phyloP scores from a whole-genome alignment of 1,140 invertebrate genomes.

The Drosophila willistoni region DNA sequence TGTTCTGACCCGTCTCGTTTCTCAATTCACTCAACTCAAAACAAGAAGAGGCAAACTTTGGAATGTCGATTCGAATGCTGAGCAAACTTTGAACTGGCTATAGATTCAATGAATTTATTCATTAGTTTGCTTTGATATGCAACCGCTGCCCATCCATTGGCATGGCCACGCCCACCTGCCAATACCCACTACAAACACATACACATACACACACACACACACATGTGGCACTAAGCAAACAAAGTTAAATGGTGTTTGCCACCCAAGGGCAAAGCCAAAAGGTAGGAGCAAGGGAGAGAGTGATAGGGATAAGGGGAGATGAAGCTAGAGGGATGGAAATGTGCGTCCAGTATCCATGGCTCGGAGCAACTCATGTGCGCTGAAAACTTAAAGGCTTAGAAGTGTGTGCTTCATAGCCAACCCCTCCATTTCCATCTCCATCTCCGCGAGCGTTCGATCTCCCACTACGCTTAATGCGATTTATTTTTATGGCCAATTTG shows the following conservation, averaged over 20 bases:
- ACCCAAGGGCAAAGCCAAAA: conserved; percentile 23
- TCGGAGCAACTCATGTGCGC: conserved; percentile 54
- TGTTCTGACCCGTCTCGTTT: background rate
- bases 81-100: conserved; percentile 65
- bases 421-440: conserved; percentile 22
- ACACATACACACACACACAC: conserved; percentile 49
- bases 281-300: background rate
- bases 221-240: conserved; percentile 50
- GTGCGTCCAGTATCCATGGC: conserved; percentile 21
- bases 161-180: conserved; percentile 29
- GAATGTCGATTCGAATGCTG: conserved; percentile 57
- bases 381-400: conserved; percentile 72
- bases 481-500: conserved; percentile 81
- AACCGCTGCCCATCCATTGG: conserved; percentile 35
- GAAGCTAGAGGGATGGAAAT: background rate
- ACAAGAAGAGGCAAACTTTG: conserved; percentile 38
- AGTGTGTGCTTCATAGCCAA: conserved; percentile 26
- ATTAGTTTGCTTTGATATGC: conserved; percentile 80
- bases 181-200: conserved; percentile 13
- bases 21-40: conserved; percentile 29
- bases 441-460: conserved; percentile 5
- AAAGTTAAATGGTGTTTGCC: conserved; percentile 69
- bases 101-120: conserved; percentile 79
- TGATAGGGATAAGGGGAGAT: background rate
- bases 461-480: conserved; percentile 66